Percentiles rank a stretch among this genome's conserved stretches.
These are phyloP conservation scores for Scaptomyza tumidula DNA, from an alignment of 2,888 invertebrate species.

Conservation along the genomic window DNA sequence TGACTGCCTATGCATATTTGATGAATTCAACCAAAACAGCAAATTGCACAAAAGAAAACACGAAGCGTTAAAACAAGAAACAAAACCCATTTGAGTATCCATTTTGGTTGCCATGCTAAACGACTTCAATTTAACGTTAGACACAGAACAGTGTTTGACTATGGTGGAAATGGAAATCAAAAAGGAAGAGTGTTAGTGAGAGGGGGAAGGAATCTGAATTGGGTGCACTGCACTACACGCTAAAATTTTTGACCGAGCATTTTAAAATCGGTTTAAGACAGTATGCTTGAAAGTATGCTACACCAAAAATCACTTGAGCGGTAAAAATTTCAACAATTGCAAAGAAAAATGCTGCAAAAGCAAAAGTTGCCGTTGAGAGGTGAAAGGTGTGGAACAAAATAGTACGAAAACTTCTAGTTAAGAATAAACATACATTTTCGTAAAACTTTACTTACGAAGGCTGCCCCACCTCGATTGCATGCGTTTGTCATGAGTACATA, in stretches of 20 bases:
- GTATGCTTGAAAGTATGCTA: constrained; percentile 59
- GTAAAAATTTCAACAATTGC: constrained; percentile 62
- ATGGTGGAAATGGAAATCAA: rapidly evolving
- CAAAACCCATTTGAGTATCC: constrained; percentile 11
- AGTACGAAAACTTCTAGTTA: constrained; percentile 59
- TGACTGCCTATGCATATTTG: constrained; percentile 15
- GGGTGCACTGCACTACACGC: background rate
- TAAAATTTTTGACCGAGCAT: constrained; percentile 28
- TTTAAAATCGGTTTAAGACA: constrained; percentile 26
- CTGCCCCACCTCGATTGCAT: background rate
- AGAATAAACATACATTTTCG: constrained; percentile 52
- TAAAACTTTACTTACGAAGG: constrained; percentile 54
- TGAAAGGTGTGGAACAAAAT: constrained; percentile 38
- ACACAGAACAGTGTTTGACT: background rate
- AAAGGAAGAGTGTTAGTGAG: background rate
- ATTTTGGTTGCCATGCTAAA: constrained; percentile 14
- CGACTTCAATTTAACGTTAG: constrained; percentile 51
- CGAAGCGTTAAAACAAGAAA: constrained; percentile 22
- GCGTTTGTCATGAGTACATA: background rate
- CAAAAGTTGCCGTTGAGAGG: constrained; percentile 32
- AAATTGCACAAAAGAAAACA: constrained; percentile 7
- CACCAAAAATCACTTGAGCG: constrained; percentile 74
- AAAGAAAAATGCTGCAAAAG: constrained; percentile 44
- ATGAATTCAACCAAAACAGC: constrained; percentile 2
- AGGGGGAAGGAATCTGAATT: background rate